Evolutionary conservation across 1,140 invertebrate species (phyloP).

Genomic region (Polyergus mexicanus): DNA sequence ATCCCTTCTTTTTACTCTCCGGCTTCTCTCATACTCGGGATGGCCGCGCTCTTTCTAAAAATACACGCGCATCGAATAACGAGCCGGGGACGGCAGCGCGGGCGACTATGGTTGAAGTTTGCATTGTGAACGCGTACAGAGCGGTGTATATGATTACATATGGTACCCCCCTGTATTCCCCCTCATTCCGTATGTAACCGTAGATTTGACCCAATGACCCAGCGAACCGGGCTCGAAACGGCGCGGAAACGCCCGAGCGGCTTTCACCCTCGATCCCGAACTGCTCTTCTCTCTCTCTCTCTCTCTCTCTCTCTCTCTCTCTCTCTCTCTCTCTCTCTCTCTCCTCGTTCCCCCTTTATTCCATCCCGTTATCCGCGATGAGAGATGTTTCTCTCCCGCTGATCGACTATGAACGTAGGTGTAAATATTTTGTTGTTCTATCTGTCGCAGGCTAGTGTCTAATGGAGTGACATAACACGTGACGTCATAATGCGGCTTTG

Average conservation of each 20-base stretch:
- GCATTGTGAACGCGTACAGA: slow-evolving; percentile 79
- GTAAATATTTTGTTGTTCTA: slow-evolving; percentile 45
- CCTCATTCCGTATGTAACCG: slow-evolving; percentile 75
- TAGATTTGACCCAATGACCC: slow-evolving; percentile 84
- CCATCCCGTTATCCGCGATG: neutral
- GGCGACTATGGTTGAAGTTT: slow-evolving; percentile 76
- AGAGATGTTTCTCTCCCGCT: neutral
- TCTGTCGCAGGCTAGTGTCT: neutral
- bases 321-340: too few species aligned
- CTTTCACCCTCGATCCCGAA: slow-evolving; percentile 53
- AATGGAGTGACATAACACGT: slow-evolving; percentile 24
- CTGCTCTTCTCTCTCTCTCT: neutral
- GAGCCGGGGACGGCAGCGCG: slow-evolving; percentile 66
- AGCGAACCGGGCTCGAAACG: slow-evolving; percentile 77
- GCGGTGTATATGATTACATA: slow-evolving; percentile 69
- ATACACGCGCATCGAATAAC: slow-evolving; percentile 81
- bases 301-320: slow-evolving; percentile 15
- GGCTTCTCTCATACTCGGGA: slow-evolving; percentile 45
- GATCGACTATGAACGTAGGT: slow-evolving; percentile 38
- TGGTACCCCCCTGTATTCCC: slow-evolving; percentile 47
- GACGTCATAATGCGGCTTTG: neutral
- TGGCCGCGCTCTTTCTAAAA: slow-evolving; percentile 79
- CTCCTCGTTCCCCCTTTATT: slow-evolving; percentile 15
- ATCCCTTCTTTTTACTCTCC: slow-evolving; percentile 38
- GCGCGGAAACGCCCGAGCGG: slow-evolving; percentile 78